Percentiles rank a stretch among this genome's conserved stretches.
Evolutionary conservation across 2,888 invertebrate species (phyloP).

Genomic region (Pycnomerus fuliginosus): DNA sequence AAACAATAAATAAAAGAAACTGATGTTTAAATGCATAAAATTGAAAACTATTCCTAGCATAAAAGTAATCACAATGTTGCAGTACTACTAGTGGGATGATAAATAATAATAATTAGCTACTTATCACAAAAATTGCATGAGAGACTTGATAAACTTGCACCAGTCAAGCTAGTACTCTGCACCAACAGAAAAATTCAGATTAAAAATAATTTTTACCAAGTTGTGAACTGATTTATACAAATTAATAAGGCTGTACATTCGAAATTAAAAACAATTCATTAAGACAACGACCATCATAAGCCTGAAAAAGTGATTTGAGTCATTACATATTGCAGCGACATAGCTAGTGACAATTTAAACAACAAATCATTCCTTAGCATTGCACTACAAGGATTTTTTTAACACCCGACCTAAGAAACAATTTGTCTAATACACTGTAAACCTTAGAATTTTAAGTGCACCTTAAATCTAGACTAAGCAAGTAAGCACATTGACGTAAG

Average conservation of each 20-base stretch:
- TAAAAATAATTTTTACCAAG: background rate
- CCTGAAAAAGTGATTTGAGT: background rate
- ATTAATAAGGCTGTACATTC: too few relatives aligned
- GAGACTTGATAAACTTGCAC: conserved; percentile 28
- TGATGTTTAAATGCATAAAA: conserved; percentile 14
- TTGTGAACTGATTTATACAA: conserved; percentile 26
- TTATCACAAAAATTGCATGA: conserved; percentile 20
- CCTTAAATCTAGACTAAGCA: conserved; percentile 48
- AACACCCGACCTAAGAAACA: conserved; percentile 17
- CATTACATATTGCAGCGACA: conserved; percentile 14
- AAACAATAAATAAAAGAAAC: conserved; percentile 10
- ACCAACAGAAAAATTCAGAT: conserved; percentile 9
- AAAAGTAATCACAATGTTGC: too few relatives aligned
- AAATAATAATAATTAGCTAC: conserved; percentile 11
- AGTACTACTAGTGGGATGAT: background rate
- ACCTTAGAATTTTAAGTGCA: conserved; percentile 43
- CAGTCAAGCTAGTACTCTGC: conserved; percentile 36
- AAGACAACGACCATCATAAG: background rate
- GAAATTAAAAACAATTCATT: conserved; percentile 25
- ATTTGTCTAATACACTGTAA: conserved; percentile 21
- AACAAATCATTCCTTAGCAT: conserved; percentile 24
- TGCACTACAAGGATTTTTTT: conserved; percentile 12
- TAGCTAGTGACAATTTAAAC: conserved; percentile 17
- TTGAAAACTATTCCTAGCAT: background rate
- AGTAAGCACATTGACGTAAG: conserved; percentile 41